Evolutionary conservation across 2,888 invertebrate genomes (phyloP).

Genomic region (Salticus scenicus): DNA sequence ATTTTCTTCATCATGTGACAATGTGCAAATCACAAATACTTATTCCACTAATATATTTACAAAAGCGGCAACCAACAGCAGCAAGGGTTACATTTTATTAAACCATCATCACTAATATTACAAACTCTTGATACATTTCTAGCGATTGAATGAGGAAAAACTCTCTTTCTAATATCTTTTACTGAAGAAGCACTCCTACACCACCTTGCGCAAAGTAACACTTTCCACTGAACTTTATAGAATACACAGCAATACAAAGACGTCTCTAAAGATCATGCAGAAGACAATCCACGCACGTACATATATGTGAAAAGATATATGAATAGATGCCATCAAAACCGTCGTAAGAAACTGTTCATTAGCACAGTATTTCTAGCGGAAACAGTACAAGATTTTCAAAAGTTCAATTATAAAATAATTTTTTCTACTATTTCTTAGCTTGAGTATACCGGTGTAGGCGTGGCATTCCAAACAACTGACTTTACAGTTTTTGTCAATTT

Average conservation of each 20-base stretch:
- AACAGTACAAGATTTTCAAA: not conserved
- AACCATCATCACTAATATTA: constrained; percentile 51
- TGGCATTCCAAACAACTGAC: not conserved
- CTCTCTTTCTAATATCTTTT: constrained; percentile 30
- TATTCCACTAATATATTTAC: constrained; percentile 66
- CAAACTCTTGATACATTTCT: constrained; percentile 33
- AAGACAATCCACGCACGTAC: constrained; percentile 31
- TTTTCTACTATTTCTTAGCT: not conserved
- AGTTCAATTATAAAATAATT: not conserved
- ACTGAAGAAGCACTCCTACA: constrained; percentile 56
- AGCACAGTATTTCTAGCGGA: not conserved
- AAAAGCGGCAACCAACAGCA: constrained; percentile 67
- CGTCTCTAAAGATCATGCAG: constrained; percentile 43
- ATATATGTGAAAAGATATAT: constrained; percentile 35
- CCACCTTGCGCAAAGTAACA: constrained; percentile 37
- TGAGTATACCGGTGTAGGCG: constrained; percentile 16
- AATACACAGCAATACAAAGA: constrained; percentile 26
- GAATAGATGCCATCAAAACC: constrained; percentile 39
- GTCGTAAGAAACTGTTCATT: constrained; percentile 6
- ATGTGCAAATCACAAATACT: constrained; percentile 66
- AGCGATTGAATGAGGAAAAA: constrained; percentile 31
- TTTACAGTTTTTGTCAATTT: too few species aligned
- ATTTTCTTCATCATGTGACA: constrained; percentile 58
- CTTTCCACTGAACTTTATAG: constrained; percentile 20
- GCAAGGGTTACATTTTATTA: constrained; percentile 56